Evolutionary conservation across 35 echinoderm and acorn worm genomes (phyloP).

Genomic region (Anneissia japonica): DNA sequence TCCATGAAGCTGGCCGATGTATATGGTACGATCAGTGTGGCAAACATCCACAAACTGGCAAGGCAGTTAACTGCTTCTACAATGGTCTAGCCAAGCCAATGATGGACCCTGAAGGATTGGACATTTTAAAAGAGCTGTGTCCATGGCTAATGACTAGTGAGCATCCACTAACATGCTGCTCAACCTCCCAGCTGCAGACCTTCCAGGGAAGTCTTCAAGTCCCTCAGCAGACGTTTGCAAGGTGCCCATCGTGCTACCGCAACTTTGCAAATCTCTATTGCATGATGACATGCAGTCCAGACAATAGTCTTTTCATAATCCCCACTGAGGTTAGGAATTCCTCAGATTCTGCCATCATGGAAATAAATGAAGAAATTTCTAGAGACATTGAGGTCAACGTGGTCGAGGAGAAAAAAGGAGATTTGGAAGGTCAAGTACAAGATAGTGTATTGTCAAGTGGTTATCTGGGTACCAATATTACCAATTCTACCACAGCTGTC

Average conservation of each 20-base stretch:
- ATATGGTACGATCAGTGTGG: slow-evolving; percentile 77
- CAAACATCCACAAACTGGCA: background rate
- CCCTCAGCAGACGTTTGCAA: slow-evolving; percentile 50
- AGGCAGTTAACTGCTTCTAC: slow-evolving; percentile 69
- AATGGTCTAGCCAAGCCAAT: slow-evolving; percentile 54
- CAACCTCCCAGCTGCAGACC: slow-evolving; percentile 39
- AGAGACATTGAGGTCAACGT: background rate
- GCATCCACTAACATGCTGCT: slow-evolving; percentile 66
- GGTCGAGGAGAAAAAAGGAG: too few species aligned
- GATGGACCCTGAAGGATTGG: slow-evolving; percentile 38
- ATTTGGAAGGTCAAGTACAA: too few species aligned
- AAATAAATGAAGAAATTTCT: background rate
- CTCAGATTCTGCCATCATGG: background rate
- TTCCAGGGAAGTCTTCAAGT: slow-evolving; percentile 42
- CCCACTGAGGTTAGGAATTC: slow-evolving; percentile 22
- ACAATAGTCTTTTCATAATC: slow-evolving; percentile 71
- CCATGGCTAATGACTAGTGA: slow-evolving; percentile 50
- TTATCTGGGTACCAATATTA: background rate
- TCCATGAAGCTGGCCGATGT: slow-evolving; percentile 68
- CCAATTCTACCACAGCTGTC: slow-evolving; percentile 25
- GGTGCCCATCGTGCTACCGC: slow-evolving; percentile 83
- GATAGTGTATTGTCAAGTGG: too few species aligned
- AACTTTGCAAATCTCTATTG: slow-evolving; percentile 78
- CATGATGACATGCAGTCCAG: slow-evolving; percentile 56
- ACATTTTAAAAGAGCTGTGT: slow-evolving; percentile 66